Evolutionary conservation across 1,140 invertebrate genomes (phyloP).

Genomic region (Zaprionus ghesquierei): DNA sequence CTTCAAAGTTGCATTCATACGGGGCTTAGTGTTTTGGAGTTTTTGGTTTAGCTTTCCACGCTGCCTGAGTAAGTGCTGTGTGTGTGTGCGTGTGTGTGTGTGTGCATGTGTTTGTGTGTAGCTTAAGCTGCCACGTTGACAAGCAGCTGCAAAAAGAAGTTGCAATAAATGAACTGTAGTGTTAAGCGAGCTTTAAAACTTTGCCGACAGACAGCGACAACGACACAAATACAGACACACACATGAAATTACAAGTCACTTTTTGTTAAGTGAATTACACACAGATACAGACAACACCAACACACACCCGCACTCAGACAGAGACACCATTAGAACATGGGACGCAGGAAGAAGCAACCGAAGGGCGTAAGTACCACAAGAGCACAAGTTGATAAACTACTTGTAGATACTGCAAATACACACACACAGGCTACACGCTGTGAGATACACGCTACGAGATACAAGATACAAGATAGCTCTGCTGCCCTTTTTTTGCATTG

Average conservation of each 20-base stretch:
- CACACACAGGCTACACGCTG: not conserved
- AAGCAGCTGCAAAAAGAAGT: constrained; percentile 48
- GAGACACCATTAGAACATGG: constrained; percentile 44
- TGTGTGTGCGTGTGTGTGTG: not conserved
- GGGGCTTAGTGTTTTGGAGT: constrained; percentile 60
- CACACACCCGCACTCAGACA: constrained; percentile 2
- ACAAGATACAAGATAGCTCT: constrained; percentile 9
- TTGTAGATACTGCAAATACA: constrained; percentile 1
- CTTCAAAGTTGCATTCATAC: constrained; percentile 70
- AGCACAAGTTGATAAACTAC: constrained; percentile 26
- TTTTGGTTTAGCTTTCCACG: constrained; percentile 65
- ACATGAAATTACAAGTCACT: constrained; percentile 49
- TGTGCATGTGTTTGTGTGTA: constrained; percentile 16
- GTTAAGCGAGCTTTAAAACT: constrained; percentile 52
- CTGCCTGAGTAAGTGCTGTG: constrained; percentile 21
- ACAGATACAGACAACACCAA: constrained; percentile 12
- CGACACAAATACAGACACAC: constrained; percentile 4
- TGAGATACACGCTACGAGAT: not conserved
- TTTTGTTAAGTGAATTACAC: constrained; percentile 60
- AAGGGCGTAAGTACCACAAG: constrained; percentile 70
- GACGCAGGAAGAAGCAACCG: constrained; percentile 65
- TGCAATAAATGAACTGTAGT: constrained; percentile 51
- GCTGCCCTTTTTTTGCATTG: constrained; percentile 16
- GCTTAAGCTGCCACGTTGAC: constrained; percentile 51
- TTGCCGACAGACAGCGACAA: constrained; percentile 22